Conservation (phyloP, 64 coral and sea anemone species). For the Pachyseris speciosa region DNA sequence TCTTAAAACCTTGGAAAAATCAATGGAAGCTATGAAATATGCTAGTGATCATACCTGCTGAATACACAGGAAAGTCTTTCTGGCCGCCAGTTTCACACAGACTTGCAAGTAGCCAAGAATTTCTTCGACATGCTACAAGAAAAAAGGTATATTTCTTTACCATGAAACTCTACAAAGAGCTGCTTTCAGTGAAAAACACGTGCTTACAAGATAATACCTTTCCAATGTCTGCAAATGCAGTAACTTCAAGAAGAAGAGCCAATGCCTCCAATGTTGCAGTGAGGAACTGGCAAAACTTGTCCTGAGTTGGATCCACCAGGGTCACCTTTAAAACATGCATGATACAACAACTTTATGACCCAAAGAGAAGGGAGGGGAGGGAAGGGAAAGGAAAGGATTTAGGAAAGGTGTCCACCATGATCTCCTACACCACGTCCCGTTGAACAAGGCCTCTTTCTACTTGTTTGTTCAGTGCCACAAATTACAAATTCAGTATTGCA, state of each 20-base stretch:
- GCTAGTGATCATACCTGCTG: conserved; percentile 75
- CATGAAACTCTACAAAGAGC: neutral
- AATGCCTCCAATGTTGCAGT: conserved; percentile 58
- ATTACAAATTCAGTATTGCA: too few species aligned
- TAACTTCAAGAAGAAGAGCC: conserved; percentile 82
- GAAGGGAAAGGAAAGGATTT: too few species aligned
- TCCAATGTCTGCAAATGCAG: conserved; percentile 85
- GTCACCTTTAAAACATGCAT: conserved; percentile 28
- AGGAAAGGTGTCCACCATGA: too few species aligned
- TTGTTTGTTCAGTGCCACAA: too few species aligned
- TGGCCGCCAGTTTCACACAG: conserved; percentile 78
- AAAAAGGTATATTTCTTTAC: neutral
- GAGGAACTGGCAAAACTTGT: conserved; percentile 89
- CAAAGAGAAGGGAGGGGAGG: too few species aligned
- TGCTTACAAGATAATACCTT: conserved; percentile 64
- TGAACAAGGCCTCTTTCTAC: too few species aligned
- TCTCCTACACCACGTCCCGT: too few species aligned
- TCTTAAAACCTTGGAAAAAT: too few species aligned
- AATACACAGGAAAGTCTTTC: conserved; percentile 87
- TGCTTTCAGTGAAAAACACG: too few species aligned
- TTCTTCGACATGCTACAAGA: conserved; percentile 94
- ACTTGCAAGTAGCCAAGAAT: conserved; percentile 94
- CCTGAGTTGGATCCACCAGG: conserved; percentile 41
- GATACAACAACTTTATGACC: neutral
- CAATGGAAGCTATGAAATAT: neutral